These are phyloP conservation scores for Astropecten irregularis DNA, from an alignment of 53 echinoderm and acorn worm genomes.

Conservation along the genomic window DNA sequence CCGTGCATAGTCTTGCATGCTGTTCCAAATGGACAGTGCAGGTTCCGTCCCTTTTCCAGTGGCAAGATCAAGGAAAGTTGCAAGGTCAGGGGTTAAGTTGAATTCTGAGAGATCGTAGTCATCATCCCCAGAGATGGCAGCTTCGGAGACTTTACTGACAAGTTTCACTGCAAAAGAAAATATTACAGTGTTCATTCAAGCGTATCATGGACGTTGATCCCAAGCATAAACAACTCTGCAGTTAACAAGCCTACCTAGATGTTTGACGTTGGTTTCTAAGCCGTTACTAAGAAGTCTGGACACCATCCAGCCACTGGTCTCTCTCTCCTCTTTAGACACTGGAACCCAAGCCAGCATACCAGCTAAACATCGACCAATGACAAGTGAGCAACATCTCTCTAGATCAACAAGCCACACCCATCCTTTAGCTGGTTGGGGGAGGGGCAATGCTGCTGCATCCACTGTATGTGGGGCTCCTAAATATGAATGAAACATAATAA, in stretches of 20 bases:
- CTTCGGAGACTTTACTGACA: slow-evolving; percentile 85
- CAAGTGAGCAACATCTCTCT: slow-evolving; percentile 87
- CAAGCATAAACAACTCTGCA: too few relatives aligned
- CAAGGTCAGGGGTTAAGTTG: slow-evolving; percentile 61
- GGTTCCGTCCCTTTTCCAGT: slow-evolving; percentile 87
- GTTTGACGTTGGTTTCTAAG: slow-evolving; percentile 67
- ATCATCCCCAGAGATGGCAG: slow-evolving; percentile 90
- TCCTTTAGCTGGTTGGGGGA: slow-evolving; percentile 89
- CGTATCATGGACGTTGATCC: too few relatives aligned
- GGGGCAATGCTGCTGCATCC: slow-evolving; percentile 88
- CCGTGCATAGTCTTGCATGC: slow-evolving; percentile 87
- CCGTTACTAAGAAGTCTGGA: slow-evolving; percentile 82
- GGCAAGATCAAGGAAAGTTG: slow-evolving; percentile 79
- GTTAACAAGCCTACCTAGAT: slow-evolving; percentile 69
- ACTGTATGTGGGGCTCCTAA: slow-evolving; percentile 70
- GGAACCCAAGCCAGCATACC: slow-evolving; percentile 98
- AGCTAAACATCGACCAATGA: slow-evolving; percentile 91
- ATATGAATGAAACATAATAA: not conserved
- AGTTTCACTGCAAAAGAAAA: slow-evolving; percentile 68
- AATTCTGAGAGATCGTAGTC: slow-evolving; percentile 87
- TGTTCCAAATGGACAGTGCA: slow-evolving; percentile 72
- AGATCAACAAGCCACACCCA: slow-evolving; percentile 99
- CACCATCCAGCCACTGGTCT: slow-evolving; percentile 88
- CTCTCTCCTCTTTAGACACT: slow-evolving; percentile 89
- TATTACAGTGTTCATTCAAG: too few relatives aligned